Conservation (phyloP, 2,797 vertebrate species). For the Dipus sagitta region DNA sequence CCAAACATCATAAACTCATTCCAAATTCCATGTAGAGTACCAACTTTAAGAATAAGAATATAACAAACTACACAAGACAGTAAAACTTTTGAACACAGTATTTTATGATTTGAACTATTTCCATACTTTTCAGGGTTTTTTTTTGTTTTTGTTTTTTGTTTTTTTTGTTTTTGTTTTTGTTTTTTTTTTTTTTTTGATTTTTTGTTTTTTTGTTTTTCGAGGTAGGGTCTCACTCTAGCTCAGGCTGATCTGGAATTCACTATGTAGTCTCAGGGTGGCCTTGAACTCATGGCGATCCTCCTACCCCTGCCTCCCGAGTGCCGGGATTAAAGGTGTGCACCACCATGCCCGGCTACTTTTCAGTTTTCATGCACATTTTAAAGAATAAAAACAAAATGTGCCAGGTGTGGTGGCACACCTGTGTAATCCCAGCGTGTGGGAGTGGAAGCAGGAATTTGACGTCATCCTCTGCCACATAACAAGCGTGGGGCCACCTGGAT, state of each 20-base stretch:
- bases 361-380: background rate
- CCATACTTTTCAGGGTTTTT: slow-evolving; percentile 6
- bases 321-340: too few species aligned
- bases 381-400: background rate
- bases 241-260: too few species aligned
- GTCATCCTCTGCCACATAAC: background rate
- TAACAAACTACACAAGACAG: slow-evolving; percentile 1
- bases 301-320: too few species aligned
- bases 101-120: background rate
- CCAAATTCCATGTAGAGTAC: slow-evolving; percentile 17
- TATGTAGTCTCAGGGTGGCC: too few species aligned
- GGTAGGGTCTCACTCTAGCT: too few species aligned
- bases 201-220: too few species aligned
- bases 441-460: background rate
- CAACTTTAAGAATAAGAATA: slow-evolving; percentile 36
- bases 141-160: too few species aligned
- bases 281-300: too few species aligned
- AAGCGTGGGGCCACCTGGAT: background rate
- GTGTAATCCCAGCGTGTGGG: background rate
- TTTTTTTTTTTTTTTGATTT: too few species aligned
- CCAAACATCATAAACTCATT: background rate
- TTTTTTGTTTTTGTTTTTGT: too few species aligned
- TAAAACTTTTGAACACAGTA: slow-evolving; percentile 20
- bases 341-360: background rate
- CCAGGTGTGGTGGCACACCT: background rate